phyloP scores from a whole-genome alignment of 2,888 invertebrate species.

The Nycteola revayana region DNA sequence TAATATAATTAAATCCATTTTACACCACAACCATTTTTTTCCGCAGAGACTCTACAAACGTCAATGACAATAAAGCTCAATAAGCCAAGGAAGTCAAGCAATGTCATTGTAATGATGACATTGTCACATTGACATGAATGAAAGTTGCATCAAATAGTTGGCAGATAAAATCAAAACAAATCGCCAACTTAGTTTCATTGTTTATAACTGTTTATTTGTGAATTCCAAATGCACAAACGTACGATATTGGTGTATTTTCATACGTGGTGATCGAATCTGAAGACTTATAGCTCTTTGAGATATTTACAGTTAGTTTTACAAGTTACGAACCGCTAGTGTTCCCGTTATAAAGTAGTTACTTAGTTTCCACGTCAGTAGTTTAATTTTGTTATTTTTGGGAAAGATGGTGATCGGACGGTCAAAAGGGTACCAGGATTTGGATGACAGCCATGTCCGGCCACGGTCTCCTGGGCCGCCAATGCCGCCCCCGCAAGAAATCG shows the following conservation, averaged over 20 bases:
- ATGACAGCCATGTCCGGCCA: slow-evolving; percentile 66
- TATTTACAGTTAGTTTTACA: slow-evolving; percentile 11
- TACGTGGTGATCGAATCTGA: background rate
- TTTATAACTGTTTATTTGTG: slow-evolving; percentile 15
- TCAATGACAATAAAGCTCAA: too few relatives aligned
- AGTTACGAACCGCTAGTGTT: slow-evolving; percentile 32
- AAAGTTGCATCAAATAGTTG: background rate
- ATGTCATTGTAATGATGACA: slow-evolving; percentile 3
- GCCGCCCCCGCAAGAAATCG: slow-evolving; percentile 85
- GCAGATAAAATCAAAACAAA: slow-evolving; percentile 35
- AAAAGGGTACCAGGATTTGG: slow-evolving; percentile 84
- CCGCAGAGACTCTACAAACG: too few relatives aligned
- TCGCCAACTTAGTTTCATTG: slow-evolving; percentile 7
- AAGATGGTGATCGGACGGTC: slow-evolving; percentile 70
- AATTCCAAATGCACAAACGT: slow-evolving; percentile 9
- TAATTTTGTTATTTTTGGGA: slow-evolving; percentile 20
- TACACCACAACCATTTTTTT: too few relatives aligned
- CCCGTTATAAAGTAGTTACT: slow-evolving; percentile 51
- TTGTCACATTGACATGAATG: too few relatives aligned
- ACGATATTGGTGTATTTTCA: slow-evolving; percentile 3
- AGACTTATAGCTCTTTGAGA: slow-evolving; percentile 2
- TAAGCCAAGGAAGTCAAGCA: too few relatives aligned
- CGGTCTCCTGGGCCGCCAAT: slow-evolving; percentile 62
- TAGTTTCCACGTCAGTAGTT: slow-evolving; percentile 59
- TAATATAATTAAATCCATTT: too few relatives aligned